Conservation (phyloP, 1,140 invertebrate species). For the Pantala flavescens region DNA sequence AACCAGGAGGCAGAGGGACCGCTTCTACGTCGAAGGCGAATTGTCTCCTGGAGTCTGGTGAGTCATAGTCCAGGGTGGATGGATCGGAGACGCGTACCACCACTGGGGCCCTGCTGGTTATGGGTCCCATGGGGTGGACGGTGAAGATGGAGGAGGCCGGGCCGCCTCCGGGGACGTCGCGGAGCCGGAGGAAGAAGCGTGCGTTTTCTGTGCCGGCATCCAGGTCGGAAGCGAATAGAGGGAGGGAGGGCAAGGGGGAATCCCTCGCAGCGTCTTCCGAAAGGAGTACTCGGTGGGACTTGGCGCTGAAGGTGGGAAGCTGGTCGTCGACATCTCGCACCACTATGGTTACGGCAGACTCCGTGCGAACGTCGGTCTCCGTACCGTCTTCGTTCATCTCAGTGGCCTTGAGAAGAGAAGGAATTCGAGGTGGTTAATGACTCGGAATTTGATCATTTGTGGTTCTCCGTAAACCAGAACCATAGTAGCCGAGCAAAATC, state of each 20-base stretch:
- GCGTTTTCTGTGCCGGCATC: slow-evolving; percentile 62
- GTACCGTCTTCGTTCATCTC: slow-evolving; percentile 57
- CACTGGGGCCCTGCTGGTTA: slow-evolving; percentile 60
- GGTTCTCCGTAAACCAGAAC: too few relatives aligned
- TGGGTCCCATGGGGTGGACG: slow-evolving; percentile 48
- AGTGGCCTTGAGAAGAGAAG: slow-evolving; percentile 44
- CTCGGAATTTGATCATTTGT: too few relatives aligned
- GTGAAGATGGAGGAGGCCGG: slow-evolving; percentile 48
- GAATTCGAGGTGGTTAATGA: background rate
- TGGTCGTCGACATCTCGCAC: slow-evolving; percentile 78
- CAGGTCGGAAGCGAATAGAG: slow-evolving; percentile 61
- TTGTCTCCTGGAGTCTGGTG: slow-evolving; percentile 37
- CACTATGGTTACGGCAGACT: slow-evolving; percentile 61
- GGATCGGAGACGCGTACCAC: slow-evolving; percentile 57
- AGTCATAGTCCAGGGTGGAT: slow-evolving; percentile 58
- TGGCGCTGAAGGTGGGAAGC: slow-evolving; percentile 59
- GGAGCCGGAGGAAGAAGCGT: slow-evolving; percentile 52
- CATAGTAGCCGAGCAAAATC: too few relatives aligned
- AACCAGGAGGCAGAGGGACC: slow-evolving; percentile 24
- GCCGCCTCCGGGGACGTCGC: slow-evolving; percentile 40
- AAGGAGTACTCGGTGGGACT: slow-evolving; percentile 55
- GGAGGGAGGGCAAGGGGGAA: slow-evolving; percentile 46
- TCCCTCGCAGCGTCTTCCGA: slow-evolving; percentile 50
- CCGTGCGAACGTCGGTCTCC: slow-evolving; percentile 52
- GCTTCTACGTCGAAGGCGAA: slow-evolving; percentile 64